Percentiles rank a stretch among this genome's conserved stretches.
Conservation (phyloP, 2,888 invertebrate species). For the Plagodis pulveraria region DNA sequence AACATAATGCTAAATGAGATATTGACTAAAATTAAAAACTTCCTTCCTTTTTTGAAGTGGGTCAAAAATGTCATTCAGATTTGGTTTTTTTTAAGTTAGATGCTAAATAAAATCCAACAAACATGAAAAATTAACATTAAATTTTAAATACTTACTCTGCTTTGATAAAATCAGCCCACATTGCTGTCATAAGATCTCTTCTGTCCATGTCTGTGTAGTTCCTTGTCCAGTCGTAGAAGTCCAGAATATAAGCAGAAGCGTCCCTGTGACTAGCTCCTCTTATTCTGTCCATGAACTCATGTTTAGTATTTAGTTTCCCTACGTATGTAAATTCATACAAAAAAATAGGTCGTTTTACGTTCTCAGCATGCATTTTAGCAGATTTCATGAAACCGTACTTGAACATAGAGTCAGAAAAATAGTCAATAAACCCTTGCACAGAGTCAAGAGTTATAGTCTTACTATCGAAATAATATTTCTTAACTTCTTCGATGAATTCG, state of each 20-base stretch:
- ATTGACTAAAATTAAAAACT: too few relatives aligned
- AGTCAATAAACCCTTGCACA: constrained; percentile 64
- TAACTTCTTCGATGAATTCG: constrained; percentile 52
- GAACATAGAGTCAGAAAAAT: constrained; percentile 76
- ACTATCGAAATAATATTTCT: constrained; percentile 63
- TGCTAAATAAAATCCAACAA: background rate
- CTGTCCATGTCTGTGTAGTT: constrained; percentile 63
- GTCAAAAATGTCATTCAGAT: background rate
- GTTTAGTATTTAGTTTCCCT: constrained; percentile 66
- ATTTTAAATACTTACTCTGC: constrained; percentile 61
- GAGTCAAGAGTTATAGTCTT: constrained; percentile 56
- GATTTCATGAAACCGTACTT: constrained; percentile 71
- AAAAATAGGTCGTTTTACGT: constrained; percentile 56
- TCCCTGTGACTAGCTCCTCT: constrained; percentile 77
- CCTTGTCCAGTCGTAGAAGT: constrained; percentile 65
- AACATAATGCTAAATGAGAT: too few relatives aligned
- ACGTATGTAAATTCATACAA: constrained; percentile 73
- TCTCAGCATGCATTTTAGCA: constrained; percentile 58
- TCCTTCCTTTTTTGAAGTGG: too few relatives aligned
- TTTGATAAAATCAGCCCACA: constrained; percentile 76
- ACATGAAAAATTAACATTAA: background rate
- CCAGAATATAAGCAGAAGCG: constrained; percentile 70
- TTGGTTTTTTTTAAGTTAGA: too few relatives aligned
- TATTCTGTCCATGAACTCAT: constrained; percentile 64
- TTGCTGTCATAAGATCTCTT: constrained; percentile 66